These are phyloP conservation scores for Arizona elegans DNA, from an alignment of 2,113 vertebrate species.

Conservation along the genomic window DNA sequence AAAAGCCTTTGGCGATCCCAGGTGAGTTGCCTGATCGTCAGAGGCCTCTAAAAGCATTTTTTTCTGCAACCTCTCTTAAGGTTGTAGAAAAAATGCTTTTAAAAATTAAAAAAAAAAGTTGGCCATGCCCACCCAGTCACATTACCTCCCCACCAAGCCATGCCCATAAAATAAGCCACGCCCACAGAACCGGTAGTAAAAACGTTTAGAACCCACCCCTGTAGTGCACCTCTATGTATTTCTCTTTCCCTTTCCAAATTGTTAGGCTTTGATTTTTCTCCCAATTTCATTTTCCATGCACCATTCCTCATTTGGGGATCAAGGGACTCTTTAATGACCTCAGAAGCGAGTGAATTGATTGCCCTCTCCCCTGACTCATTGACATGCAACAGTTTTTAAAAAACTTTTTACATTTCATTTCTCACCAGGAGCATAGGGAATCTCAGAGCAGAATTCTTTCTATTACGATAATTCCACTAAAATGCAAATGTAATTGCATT, in stretches of 20 bases:
- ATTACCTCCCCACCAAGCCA: too few relatives aligned
- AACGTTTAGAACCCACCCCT: too few relatives aligned
- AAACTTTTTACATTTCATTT: constrained; percentile 9
- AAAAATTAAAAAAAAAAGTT: too few relatives aligned
- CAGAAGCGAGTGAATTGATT: neutral
- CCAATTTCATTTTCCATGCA: neutral
- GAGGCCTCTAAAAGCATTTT: too few relatives aligned
- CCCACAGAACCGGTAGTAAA: too few relatives aligned
- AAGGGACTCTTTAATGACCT: neutral
- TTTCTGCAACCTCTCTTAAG: too few relatives aligned
- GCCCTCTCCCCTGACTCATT: neutral
- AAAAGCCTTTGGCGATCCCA: too few relatives aligned
- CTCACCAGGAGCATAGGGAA: neutral
- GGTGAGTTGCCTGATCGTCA: too few relatives aligned
- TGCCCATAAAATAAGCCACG: too few relatives aligned
- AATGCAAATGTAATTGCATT: constrained; percentile 21
- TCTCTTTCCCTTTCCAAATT: neutral
- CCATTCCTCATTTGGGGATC: neutral
- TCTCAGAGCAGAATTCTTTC: constrained; percentile 3
- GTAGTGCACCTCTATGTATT: neutral
- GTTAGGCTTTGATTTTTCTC: neutral
- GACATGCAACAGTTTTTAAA: neutral
- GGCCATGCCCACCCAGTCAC: too few relatives aligned
- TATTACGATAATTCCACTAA: constrained; percentile 1
- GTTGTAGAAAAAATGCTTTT: too few relatives aligned